A percentile compares a stretch with the other conserved stretches of the same genome.
phyloP scores from a whole-genome alignment of 1,140 invertebrate species.

The Brachionus plicatilis region DNA sequence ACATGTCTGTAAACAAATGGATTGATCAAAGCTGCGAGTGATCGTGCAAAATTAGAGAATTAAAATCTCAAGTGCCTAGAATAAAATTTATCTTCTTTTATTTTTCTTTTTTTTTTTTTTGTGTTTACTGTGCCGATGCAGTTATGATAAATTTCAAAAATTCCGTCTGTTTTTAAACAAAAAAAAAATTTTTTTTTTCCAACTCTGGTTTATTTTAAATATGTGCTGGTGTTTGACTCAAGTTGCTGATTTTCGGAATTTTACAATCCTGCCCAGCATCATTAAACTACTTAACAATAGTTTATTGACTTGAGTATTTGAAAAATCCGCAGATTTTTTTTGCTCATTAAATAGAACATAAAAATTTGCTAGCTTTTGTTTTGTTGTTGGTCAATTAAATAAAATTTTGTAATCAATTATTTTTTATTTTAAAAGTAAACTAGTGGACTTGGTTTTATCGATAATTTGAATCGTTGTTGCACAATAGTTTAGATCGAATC shows the following conservation, averaged over 20 bases:
- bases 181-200: background rate
- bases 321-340: background rate
- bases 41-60: background rate
- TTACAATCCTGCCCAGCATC: background rate
- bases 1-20: conserved; percentile 15
- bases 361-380: background rate
- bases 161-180: background rate
- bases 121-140: too few relatives aligned
- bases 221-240: background rate
- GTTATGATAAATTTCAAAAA: background rate
- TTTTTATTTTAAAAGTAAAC: background rate
- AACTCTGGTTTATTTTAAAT: conserved; percentile 21
- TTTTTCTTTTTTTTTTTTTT: background rate
- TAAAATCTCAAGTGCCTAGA: background rate
- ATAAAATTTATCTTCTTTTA: background rate
- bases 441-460: background rate
- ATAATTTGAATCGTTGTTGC: background rate
- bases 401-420: background rate
- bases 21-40: background rate
- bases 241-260: conserved; percentile 2
- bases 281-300: background rate
- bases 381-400: background rate
- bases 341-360: background rate
- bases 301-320: background rate
- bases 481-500: background rate